Conservation (phyloP, 2,888 invertebrate genomes). For the Cistogaster globosa region DNA sequence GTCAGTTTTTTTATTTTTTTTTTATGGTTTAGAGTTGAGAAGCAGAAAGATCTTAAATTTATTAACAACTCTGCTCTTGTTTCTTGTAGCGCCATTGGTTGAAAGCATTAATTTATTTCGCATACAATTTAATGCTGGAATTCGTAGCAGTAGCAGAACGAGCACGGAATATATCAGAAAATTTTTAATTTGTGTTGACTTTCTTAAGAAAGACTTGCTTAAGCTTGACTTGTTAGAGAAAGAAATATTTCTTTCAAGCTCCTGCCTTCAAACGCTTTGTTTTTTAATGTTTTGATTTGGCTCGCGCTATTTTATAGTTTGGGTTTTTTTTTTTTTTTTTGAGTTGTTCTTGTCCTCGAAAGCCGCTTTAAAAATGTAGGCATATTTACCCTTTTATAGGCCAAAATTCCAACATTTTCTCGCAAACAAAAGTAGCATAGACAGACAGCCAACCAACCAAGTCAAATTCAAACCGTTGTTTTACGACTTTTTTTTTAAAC, state of each 20-base stretch:
- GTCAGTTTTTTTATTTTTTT: too few relatives aligned
- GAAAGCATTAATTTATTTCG: too few relatives aligned
- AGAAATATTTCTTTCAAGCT: background rate
- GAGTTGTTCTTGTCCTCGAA: slow-evolving; percentile 28
- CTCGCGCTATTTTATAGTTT: slow-evolving; percentile 65
- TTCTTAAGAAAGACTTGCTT: background rate
- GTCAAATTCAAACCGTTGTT: slow-evolving; percentile 40
- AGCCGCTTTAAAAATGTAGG: slow-evolving; percentile 42
- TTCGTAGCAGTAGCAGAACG: too few relatives aligned
- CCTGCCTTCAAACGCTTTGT: slow-evolving; percentile 32
- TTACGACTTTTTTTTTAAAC: slow-evolving; percentile 55
- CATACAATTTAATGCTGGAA: too few relatives aligned
- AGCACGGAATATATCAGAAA: too few relatives aligned
- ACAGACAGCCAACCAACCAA: background rate
- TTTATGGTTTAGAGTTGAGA: too few relatives aligned
- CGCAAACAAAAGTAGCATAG: slow-evolving; percentile 1
- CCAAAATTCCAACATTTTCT: slow-evolving; percentile 49
- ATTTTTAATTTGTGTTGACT: too few relatives aligned
- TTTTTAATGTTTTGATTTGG: slow-evolving; percentile 68
- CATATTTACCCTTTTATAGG: slow-evolving; percentile 70
- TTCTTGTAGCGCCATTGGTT: too few relatives aligned
- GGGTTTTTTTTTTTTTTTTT: slow-evolving; percentile 18
- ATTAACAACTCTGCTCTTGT: too few relatives aligned
- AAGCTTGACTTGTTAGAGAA: background rate
- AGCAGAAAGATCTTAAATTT: too few relatives aligned